Percentiles rank a stretch among this genome's conserved stretches.
Evolutionary conservation across 2,888 invertebrate species (phyloP).

Genomic region (Plusia festucae): DNA sequence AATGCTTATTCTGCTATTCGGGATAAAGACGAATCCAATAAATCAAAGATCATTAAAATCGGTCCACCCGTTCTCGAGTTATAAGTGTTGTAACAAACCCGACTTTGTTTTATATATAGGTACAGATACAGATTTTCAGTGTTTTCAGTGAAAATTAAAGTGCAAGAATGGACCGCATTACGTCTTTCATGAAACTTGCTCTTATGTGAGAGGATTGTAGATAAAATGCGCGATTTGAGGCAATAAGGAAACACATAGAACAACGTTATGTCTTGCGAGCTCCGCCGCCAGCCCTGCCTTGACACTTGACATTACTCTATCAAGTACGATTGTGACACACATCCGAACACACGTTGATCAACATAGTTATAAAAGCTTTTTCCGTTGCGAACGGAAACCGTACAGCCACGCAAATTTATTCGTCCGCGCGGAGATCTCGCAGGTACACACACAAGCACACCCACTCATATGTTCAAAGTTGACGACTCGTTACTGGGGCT

Average conservation of each 20-base stretch:
- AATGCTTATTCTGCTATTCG: too few relatives aligned
- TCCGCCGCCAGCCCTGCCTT: slow-evolving; percentile 64
- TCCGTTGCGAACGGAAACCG: slow-evolving; percentile 53
- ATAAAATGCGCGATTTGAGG: slow-evolving; percentile 12
- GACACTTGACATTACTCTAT: slow-evolving; percentile 72
- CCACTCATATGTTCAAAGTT: slow-evolving; percentile 13
- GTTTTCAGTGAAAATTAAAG: too few relatives aligned
- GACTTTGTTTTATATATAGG: too few relatives aligned
- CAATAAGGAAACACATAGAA: slow-evolving; percentile 40
- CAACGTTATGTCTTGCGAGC: slow-evolving; percentile 1
- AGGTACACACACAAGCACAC: slow-evolving; percentile 20
- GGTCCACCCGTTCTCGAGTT: too few relatives aligned
- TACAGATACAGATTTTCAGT: too few relatives aligned
- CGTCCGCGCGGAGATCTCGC: slow-evolving; percentile 36
- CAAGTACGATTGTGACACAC: slow-evolving; percentile 54
- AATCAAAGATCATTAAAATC: too few relatives aligned
- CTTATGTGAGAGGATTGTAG: not conserved
- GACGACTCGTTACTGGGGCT: slow-evolving; percentile 46
- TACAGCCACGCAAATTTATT: slow-evolving; percentile 56
- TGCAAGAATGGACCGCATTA: not conserved
- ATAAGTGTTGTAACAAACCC: too few relatives aligned
- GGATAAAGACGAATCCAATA: too few relatives aligned
- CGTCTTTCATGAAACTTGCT: not conserved
- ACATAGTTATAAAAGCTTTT: slow-evolving; percentile 49
- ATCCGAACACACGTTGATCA: slow-evolving; percentile 40